Evolutionary conservation across 2,888 invertebrate species (phyloP), one percentile per base, ranked within the genome.

Genomic region (Drosophila aldrichi): DNA sequence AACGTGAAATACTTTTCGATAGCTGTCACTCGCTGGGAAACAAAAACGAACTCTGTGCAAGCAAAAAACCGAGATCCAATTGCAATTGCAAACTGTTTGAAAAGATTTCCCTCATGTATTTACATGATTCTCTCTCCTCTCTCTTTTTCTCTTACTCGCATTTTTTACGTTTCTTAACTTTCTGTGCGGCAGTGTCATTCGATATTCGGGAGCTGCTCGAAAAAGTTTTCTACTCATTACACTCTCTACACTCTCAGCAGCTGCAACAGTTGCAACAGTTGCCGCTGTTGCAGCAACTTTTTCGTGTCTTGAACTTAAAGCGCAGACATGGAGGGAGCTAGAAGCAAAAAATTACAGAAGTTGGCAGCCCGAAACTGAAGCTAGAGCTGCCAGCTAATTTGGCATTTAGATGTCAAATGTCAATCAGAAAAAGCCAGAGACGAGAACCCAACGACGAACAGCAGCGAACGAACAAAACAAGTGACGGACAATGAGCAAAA

Each of bases 371-470:
- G 54, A 74, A 62, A 63, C 54, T 52, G 29, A 52, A 49, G 43
- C 52, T 25, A 5, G 46, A 74, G 76, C 77, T 81, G 74, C 56
- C n/a, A 81, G 78, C 82, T 90, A 89, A 89, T 90, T 89, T 89
- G 81, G 81, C 88, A 90, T 83, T 86, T 90, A 80, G 81, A 83
- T 81, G 87, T 89, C 89, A 89, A 90, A 84, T 81, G 89, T 90
- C 89, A 89, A 84, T 90, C 91, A 86, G 65, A 76, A 65, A 65
- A 61, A 52, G 46, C 55, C 5, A 48, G 38, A 32, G 14, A 29
- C 14, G 22, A 34, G 10, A 62, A 56, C n/a, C 20, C 18, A 25
- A 51, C 38, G 25, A 14, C 49, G 2, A 68, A 32, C 25, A 25
- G 25, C 25, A 25, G 25, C 64, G 43, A 68, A 5, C 18, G 44